Conservation (phyloP, 2,797 vertebrate genomes). For the Muscicapa striata region DNA sequence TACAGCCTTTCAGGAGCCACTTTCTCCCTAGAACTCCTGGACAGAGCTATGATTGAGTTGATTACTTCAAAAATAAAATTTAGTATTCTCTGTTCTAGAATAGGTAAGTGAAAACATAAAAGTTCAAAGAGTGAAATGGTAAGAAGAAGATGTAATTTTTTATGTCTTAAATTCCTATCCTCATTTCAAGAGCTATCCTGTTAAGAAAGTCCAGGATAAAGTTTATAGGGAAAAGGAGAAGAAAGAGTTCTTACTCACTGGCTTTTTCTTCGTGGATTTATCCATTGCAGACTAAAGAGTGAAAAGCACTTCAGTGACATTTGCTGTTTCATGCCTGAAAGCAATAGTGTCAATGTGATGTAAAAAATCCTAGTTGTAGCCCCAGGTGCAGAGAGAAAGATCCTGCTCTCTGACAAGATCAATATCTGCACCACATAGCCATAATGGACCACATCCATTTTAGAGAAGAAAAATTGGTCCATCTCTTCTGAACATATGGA, state of each 20-base stretch:
- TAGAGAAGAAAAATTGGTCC: constrained; percentile 19
- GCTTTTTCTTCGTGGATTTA: background rate
- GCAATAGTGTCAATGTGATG: background rate
- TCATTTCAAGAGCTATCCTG: background rate
- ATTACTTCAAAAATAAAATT: background rate
- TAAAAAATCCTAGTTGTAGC: background rate
- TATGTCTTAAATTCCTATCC: background rate
- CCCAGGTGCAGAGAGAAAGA: background rate
- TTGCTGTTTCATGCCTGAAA: constrained; percentile 33
- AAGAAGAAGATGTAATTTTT: background rate
- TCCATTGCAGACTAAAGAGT: background rate
- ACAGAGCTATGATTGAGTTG: background rate
- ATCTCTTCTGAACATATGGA: background rate
- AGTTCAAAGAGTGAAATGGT: background rate
- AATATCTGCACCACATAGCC: constrained; percentile 7
- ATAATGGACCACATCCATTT: constrained; percentile 28
- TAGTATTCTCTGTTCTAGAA: background rate
- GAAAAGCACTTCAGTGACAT: constrained; percentile 10
- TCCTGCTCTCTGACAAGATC: constrained; percentile 23
- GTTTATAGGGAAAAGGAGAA: background rate
- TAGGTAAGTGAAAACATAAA: background rate
- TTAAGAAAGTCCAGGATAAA: background rate
- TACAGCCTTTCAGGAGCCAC: background rate
- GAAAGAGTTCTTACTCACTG: background rate
- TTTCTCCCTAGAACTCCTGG: background rate